phyloP scores from a whole-genome alignment of 35 echinoderm and acorn worm genomes.

The Stichopus chloronotus region DNA sequence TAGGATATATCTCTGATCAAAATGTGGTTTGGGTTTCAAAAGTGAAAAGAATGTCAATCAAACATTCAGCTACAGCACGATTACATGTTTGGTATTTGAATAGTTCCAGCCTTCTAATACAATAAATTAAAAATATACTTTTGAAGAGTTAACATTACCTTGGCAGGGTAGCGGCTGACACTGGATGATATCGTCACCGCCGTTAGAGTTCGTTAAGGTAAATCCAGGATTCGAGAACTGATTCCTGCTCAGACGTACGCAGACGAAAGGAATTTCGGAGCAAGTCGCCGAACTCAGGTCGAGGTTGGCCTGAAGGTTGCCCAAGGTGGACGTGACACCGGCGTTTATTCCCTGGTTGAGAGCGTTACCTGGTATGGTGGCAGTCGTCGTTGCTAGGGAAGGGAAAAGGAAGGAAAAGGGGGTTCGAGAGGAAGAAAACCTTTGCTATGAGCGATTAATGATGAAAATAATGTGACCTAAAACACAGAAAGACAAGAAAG shows the following conservation, averaged over 20 bases:
- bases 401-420: neutral
- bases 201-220: constrained; percentile 37
- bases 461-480: too few relatives aligned
- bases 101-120: too few relatives aligned
- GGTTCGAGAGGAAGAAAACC: too few relatives aligned
- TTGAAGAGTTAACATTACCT: neutral
- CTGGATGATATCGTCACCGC: constrained; percentile 23
- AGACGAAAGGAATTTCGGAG: constrained; percentile 43
- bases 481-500: too few relatives aligned
- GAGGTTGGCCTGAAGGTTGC: constrained; percentile 35
- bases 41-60: too few relatives aligned
- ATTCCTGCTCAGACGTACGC: constrained; percentile 56
- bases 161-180: constrained; percentile 29
- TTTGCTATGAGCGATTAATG: too few relatives aligned
- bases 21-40: too few relatives aligned
- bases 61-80: too few relatives aligned
- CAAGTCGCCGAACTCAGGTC: constrained; percentile 43
- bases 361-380: constrained; percentile 5
- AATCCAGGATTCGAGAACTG: constrained; percentile 55
- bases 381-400: constrained; percentile 18
- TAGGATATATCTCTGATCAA: too few relatives aligned
- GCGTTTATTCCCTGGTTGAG: constrained; percentile 42
- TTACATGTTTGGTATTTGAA: too few relatives aligned
- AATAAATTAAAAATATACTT: too few relatives aligned
- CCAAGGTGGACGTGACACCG: constrained; percentile 26